phyloP scores from a whole-genome alignment of 2,113 vertebrate genomes.

The Menura novaehollandiae region DNA sequence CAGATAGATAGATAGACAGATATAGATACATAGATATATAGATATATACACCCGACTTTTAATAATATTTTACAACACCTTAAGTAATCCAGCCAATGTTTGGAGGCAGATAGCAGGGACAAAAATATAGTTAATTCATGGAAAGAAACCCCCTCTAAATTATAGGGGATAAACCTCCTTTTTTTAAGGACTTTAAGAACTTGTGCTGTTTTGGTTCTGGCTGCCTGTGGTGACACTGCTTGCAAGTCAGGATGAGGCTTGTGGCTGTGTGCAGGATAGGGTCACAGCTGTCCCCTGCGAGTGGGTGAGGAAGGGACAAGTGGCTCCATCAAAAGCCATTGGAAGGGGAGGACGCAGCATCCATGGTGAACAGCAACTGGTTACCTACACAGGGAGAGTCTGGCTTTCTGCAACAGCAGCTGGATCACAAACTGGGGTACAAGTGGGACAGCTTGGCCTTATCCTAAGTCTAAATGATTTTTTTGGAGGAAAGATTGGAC shows the following conservation, averaged over 20 bases:
- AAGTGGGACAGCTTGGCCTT: background rate
- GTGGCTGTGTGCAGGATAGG: background rate
- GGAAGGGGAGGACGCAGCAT: background rate
- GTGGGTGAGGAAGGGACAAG: background rate
- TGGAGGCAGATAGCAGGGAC: background rate
- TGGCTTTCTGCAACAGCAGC: background rate
- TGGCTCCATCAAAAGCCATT: background rate
- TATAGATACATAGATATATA: background rate
- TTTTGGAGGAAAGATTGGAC: background rate
- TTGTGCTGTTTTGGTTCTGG: background rate
- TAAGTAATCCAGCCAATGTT: background rate
- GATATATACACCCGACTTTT: background rate
- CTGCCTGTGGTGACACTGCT: background rate
- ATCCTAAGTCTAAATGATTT: background rate
- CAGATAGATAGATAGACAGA: background rate
- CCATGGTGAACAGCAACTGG: fast-evolving
- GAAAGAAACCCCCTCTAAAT: background rate
- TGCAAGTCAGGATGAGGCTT: background rate
- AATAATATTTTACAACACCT: background rate
- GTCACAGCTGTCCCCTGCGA: background rate
- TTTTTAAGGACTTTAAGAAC: background rate
- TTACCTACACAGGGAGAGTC: background rate
- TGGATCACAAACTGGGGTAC: background rate
- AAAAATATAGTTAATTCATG: background rate
- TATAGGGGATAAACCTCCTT: background rate